A percentile compares a stretch with the other conserved stretches of the same genome.
These are phyloP conservation scores for Carcina quercana DNA, from an alignment of 2,888 invertebrate genomes.

Conservation along the genomic window DNA sequence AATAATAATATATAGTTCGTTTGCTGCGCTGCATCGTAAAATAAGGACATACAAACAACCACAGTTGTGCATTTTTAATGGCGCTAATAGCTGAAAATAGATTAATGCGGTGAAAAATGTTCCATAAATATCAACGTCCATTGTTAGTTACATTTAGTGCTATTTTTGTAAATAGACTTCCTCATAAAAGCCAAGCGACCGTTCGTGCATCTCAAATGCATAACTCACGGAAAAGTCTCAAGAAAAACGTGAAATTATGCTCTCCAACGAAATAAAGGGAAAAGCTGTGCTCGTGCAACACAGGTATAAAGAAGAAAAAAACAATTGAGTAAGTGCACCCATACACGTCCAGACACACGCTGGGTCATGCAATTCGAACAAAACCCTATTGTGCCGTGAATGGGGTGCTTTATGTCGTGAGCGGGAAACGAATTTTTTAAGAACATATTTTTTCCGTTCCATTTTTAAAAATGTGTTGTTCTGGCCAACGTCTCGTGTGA, in stretches of 20 bases:
- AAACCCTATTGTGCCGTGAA: conserved; percentile 64
- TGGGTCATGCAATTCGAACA: conserved; percentile 41
- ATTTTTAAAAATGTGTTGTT: conserved; percentile 40
- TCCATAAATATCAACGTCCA: too few species aligned
- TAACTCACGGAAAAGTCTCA: conserved; percentile 23
- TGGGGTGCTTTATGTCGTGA: conserved; percentile 62
- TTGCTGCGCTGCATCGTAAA: too few species aligned
- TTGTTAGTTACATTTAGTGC: too few species aligned
- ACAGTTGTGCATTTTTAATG: too few species aligned
- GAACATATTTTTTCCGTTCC: conserved; percentile 53
- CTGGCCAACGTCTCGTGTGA: conserved; percentile 49
- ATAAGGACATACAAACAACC: too few species aligned
- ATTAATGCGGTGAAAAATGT: too few species aligned
- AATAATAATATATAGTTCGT: too few species aligned
- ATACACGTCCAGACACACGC: conserved; percentile 54
- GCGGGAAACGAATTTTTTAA: conserved; percentile 62
- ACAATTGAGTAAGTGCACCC: conserved; percentile 67
- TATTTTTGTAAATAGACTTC: too few species aligned
- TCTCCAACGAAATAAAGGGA: conserved; percentile 33
- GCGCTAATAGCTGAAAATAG: too few species aligned
- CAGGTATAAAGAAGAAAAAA: conserved; percentile 56
- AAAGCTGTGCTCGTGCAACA: conserved; percentile 26
- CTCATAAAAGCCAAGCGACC: conserved; percentile 1
- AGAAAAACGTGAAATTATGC: conserved; percentile 31
- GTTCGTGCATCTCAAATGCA: conserved; percentile 8